Evolutionary conservation across 2,797 vertebrate genomes (phyloP), one percentile per base, ranked within the genome.

Genomic region (Poecilia picta): DNA sequence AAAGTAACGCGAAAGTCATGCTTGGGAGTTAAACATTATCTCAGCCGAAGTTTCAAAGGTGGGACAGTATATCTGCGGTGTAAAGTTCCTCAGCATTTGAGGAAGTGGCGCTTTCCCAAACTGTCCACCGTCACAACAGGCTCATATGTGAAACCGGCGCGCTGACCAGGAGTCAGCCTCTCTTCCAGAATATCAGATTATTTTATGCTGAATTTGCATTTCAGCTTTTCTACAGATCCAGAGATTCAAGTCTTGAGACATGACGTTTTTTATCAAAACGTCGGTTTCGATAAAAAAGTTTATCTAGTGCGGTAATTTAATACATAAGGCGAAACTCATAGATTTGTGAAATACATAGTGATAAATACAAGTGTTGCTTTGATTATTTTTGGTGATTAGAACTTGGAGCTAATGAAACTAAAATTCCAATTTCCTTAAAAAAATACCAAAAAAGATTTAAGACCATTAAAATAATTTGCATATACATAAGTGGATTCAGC

Each of bases 1-100:
- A 2, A 23, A 89, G 84, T 83, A 78, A 71, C 83, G 74, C 23
- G 12, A 5, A 8, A 25, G 70, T 0, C 70, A 3, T 39, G 57
- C 49, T 74, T 53, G n/a, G 62, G 84, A 59, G 95, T 95, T 95
- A 95, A 95, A 94, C 84, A 95, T 95, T 95, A 95, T 81, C 94
- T 87, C 74, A 36, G 66, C 41, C 43, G 74, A 83, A 83, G 89
- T 91, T 90, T 92, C 93, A 94, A 95, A 94, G 90, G 91, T 93
- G 90, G 77, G 59, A 82, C 90, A 81, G 87, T 93, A 91, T 90
- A 94, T 33, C 47, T 2, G 72, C 76, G 70, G 94, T 91, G 91
- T 93, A 95, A 95, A 95, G 95, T 95, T 94, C 93, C 88, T 25
- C 70, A 57, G 80, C 55, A 73, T 88, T 77, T 72, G 80, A 84